Evolutionary conservation across 2,113 vertebrate species (phyloP).

Genomic region (Seriola rivoliana): DNA sequence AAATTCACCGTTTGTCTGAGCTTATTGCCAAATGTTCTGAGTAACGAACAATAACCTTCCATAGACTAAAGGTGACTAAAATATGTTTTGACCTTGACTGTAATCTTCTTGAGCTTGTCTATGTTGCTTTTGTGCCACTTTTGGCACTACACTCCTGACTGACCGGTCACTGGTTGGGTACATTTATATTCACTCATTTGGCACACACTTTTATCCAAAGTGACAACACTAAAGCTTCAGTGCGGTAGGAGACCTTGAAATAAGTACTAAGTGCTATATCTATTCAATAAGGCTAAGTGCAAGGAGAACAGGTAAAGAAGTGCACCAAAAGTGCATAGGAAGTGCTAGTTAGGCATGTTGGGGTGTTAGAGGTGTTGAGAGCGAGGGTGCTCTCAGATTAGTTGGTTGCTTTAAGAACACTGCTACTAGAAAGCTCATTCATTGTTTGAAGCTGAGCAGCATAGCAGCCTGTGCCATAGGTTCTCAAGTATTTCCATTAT

Average conservation of each 20-base stretch:
- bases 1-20: conserved; percentile 1
- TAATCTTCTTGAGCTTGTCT: background rate
- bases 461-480: background rate
- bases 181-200: too few species aligned
- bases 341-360: too few species aligned
- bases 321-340: too few species aligned
- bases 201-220: too few species aligned
- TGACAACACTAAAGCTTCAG: too few species aligned
- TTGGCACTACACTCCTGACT: background rate
- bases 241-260: too few species aligned
- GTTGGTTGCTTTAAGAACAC: background rate
- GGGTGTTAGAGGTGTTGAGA: too few species aligned
- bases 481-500: background rate
- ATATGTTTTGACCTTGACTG: background rate
- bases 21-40: conserved; percentile 9
- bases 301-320: too few species aligned
- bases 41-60: background rate
- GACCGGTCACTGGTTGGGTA: background rate
- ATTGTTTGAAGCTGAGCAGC: background rate
- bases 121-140: background rate
- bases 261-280: too few species aligned
- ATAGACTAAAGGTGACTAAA: background rate
- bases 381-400: too few species aligned
- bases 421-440: background rate
- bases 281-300: too few species aligned